A percentile compares a stretch with the other conserved stretches of the same genome.
phyloP scores from a whole-genome alignment of 1,140 invertebrate species.

The Scaptodrosophila lebanonensis region DNA sequence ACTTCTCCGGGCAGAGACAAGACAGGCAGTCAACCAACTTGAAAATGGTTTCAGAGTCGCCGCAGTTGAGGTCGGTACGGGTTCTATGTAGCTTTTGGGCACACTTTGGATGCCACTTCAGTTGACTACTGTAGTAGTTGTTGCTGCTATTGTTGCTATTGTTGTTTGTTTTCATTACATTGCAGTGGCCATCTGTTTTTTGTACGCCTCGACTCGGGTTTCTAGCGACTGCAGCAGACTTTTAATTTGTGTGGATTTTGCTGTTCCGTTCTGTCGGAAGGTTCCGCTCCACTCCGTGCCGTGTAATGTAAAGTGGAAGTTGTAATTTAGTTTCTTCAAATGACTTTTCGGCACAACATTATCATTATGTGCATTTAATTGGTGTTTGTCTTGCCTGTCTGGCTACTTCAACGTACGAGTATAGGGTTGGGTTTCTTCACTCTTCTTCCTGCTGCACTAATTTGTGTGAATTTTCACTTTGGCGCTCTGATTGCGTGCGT shows the following conservation, averaged over 20 bases:
- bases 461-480: conserved; percentile 61
- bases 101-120: conserved; percentile 36
- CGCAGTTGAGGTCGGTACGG: conserved; percentile 7
- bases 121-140: conserved; percentile 8
- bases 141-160: conserved; percentile 14
- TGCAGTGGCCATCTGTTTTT: conserved; percentile 64
- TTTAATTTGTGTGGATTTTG: conserved; percentile 65
- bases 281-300: conserved; percentile 33
- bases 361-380: conserved; percentile 73
- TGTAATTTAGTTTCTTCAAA: conserved; percentile 72
- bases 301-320: conserved; percentile 71
- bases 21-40: conserved; percentile 51
- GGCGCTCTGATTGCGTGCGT: conserved; percentile 16
- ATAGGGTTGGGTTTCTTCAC: neutral
- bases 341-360: conserved; percentile 74
- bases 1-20: conserved; percentile 57
- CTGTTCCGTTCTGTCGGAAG: conserved; percentile 36
- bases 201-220: too few species aligned
- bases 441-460: conserved; percentile 31
- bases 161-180: conserved; percentile 64
- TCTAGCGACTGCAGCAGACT: conserved; percentile 57
- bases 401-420: conserved; percentile 16
- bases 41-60: conserved; percentile 14
- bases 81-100: conserved; percentile 29
- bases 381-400: conserved; percentile 58